A percentile compares a stretch with the other conserved stretches of the same genome.
phyloP scores from a whole-genome alignment of 2,888 invertebrate genomes.

The Pristionchus japonicus region DNA sequence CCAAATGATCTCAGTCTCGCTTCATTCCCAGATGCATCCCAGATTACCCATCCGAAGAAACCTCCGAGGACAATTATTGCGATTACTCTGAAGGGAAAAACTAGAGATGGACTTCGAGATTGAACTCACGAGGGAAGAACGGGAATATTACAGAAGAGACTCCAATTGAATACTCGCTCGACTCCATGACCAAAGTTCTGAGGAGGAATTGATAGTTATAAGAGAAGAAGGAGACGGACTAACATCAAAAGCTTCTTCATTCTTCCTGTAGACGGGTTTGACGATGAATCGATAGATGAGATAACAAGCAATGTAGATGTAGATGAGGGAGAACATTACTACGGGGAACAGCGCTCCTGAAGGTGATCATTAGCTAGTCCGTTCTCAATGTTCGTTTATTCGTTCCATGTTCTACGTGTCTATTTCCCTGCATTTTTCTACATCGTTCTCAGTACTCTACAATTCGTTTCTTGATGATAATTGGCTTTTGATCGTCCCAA shows the following conservation, averaged over 20 bases:
- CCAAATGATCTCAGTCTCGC: constrained; percentile 34
- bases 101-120: not conserved
- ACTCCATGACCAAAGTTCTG: not conserved
- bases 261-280: not conserved
- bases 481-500: not conserved
- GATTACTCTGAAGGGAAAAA: not conserved
- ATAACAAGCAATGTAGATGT: not conserved
- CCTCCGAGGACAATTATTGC: constrained; percentile 6
- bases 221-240: not conserved
- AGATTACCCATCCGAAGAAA: constrained; percentile 40
- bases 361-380: not conserved
- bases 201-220: not conserved
- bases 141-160: not conserved
- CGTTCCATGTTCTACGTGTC: not conserved
- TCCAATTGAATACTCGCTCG: constrained; percentile 5
- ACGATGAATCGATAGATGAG: constrained; percentile 9
- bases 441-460: too few species aligned
- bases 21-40: not conserved
- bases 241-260: constrained; percentile 22
- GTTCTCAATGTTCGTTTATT: not conserved
- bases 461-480: too few species aligned
- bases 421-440: not conserved
- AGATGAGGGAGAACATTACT: constrained; percentile 22
- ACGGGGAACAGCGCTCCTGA: constrained; percentile 36
- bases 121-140: constrained; percentile 32